Evolutionary conservation across 2,888 invertebrate genomes (phyloP).

Genomic region (Trachelus stipa): DNA sequence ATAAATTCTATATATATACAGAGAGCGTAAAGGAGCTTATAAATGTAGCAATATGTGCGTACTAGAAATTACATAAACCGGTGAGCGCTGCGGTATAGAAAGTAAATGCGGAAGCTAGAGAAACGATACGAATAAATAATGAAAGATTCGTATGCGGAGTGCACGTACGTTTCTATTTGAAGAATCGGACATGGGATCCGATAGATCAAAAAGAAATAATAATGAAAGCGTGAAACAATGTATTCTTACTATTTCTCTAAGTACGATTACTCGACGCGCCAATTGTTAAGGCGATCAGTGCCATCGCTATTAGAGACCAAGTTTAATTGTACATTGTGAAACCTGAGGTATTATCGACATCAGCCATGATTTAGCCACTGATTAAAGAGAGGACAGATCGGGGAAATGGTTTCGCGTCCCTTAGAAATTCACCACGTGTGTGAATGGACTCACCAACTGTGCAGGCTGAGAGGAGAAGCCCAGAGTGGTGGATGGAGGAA

Average conservation of each 20-base stretch:
- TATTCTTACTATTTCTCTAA: not conserved
- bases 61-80: not conserved
- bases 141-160: not conserved
- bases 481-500: constrained; percentile 58
- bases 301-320: not conserved
- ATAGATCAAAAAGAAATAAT: not conserved
- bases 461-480: constrained; percentile 56
- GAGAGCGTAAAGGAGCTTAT: not conserved
- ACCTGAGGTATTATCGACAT: not conserved
- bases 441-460: constrained; percentile 58
- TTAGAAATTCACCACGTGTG: not conserved
- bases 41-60: not conserved
- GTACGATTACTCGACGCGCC: not conserved
- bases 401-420: not conserved
- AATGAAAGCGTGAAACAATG: not conserved
- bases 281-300: too few relatives aligned
- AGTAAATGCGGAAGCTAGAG: not conserved
- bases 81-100: not conserved
- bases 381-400: not conserved
- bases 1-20: not conserved
- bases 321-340: not conserved
- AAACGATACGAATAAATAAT: not conserved
- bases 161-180: not conserved
- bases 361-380: not conserved
- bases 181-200: not conserved